phyloP scores from a whole-genome alignment of 1,140 invertebrate species.

The Drosophila hydei region DNA sequence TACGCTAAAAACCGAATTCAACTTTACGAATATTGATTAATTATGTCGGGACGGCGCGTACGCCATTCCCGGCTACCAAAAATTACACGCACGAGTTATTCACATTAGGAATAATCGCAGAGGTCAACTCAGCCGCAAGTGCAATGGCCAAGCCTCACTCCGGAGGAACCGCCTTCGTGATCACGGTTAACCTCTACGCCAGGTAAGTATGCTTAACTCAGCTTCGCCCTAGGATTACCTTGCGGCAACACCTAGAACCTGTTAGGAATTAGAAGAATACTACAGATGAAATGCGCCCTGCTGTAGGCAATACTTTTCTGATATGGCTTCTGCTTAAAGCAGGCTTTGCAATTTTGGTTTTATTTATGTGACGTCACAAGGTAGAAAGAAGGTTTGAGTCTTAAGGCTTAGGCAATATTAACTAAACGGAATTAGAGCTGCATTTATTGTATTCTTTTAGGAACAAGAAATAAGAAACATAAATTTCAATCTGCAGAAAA shows the following conservation, averaged over 20 bases:
- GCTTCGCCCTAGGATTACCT: neutral
- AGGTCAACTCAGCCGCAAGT: constrained; percentile 57
- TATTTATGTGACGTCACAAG: too few relatives aligned
- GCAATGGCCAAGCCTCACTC: constrained; percentile 85
- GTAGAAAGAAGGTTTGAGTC: too few relatives aligned
- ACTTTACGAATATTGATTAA: too few relatives aligned
- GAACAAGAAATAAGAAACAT: too few relatives aligned
- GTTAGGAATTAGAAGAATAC: constrained; percentile 7
- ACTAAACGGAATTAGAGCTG: too few relatives aligned
- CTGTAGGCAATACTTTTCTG: constrained; percentile 1
- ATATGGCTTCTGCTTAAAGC: neutral
- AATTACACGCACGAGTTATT: constrained; percentile 79
- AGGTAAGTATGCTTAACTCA: constrained; percentile 84
- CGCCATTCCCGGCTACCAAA: constrained; percentile 84
- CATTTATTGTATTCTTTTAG: too few relatives aligned
- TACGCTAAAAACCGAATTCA: too few relatives aligned
- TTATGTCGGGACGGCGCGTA: constrained; percentile 80
- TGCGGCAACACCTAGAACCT: neutral
- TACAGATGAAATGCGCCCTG: neutral
- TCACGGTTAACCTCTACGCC: constrained; percentile 86
- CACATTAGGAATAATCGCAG: constrained; percentile 73
- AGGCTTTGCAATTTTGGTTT: too few relatives aligned
- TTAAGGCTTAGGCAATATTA: too few relatives aligned
- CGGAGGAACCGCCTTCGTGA: constrained; percentile 87
- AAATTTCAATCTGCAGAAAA: too few relatives aligned